phyloP scores from a whole-genome alignment of 2,797 vertebrate genomes.

The Gadopsis bispinosus region DNA sequence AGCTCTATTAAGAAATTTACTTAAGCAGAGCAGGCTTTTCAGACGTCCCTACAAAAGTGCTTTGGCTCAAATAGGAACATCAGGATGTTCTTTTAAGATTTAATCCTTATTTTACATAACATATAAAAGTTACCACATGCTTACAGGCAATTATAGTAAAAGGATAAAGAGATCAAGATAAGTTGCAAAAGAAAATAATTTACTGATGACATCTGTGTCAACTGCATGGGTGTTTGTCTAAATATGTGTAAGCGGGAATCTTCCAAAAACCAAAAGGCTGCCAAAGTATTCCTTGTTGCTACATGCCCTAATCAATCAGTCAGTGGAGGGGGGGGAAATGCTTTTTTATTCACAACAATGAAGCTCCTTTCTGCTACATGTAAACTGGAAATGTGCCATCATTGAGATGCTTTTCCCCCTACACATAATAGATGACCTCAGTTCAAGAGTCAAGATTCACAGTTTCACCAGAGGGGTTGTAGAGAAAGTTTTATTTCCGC shows the following conservation, averaged over 20 bases:
- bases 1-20: conserved; percentile 40
- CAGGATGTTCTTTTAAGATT: conserved; percentile 32
- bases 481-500: not conserved
- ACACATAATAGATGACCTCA: not conserved
- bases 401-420: not conserved
- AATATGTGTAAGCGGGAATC: conserved; percentile 13
- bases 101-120: conserved; percentile 6
- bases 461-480: not conserved
- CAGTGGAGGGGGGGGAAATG: not conserved
- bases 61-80: conserved; percentile 15
- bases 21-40: conserved; percentile 22
- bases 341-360: not conserved
- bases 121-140: not conserved
- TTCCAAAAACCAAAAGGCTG: conserved; percentile 17
- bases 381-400: not conserved
- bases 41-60: conserved; percentile 11
- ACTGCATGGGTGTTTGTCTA: not conserved
- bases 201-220: not conserved
- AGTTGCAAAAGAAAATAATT: conserved; percentile 5
- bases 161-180: not conserved
- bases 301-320: conserved; percentile 40
- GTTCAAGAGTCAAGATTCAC: not conserved
- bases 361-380: conserved; percentile 16
- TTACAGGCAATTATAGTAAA: not conserved
- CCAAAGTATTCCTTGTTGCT: conserved; percentile 39